Conservation (phyloP, 2,113 vertebrate species). For the Centropus unirufus region DNA sequence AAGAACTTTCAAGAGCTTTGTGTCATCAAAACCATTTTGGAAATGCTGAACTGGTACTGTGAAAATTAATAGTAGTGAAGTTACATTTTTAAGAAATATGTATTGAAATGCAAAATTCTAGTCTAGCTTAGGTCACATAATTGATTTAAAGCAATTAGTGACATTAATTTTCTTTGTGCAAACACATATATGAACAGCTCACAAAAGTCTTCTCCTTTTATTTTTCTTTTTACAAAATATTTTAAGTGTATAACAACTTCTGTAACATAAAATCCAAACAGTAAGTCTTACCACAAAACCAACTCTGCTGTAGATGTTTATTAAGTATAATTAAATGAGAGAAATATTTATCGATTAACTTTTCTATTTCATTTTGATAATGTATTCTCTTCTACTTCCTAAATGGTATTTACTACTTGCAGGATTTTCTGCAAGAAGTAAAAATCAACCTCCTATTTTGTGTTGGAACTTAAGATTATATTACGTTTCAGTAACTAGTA, state of each 20-base stretch:
- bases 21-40: background rate
- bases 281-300: background rate
- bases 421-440: background rate
- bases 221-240: background rate
- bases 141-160: background rate
- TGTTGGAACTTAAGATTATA: background rate
- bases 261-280: background rate
- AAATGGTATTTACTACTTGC: background rate
- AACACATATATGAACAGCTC: background rate
- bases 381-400: background rate
- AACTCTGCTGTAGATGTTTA: background rate
- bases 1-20: background rate
- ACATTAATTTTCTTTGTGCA: background rate
- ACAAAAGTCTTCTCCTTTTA: background rate
- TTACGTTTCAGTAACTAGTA: background rate
- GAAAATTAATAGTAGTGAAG: background rate
- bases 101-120: background rate
- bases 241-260: background rate
- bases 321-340: background rate
- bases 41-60: background rate
- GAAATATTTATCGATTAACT: background rate
- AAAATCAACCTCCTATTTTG: background rate
- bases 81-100: rapidly evolving
- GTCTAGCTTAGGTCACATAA: background rate
- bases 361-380: background rate